These are phyloP conservation scores for Ceyx cyanopectus DNA, from an alignment of 2,113 vertebrate species.

Conservation along the genomic window DNA sequence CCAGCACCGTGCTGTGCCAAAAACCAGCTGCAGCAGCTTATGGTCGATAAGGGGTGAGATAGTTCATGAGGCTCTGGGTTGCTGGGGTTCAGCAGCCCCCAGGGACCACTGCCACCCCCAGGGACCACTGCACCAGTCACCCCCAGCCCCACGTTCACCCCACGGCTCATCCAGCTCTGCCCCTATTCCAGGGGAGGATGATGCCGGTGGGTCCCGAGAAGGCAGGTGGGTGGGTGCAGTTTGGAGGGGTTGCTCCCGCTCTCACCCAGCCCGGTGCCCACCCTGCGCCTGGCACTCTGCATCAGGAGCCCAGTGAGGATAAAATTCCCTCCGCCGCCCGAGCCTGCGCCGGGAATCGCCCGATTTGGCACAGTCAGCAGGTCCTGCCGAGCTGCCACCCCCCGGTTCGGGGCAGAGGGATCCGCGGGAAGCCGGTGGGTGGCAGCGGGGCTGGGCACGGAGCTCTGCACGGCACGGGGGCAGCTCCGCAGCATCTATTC, in stretches of 20 bases:
- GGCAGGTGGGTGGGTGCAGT: neutral
- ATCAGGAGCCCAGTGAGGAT: neutral
- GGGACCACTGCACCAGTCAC: too few species aligned
- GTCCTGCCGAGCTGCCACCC: neutral
- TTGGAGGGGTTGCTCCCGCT: accelerated
- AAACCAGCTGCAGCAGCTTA: accelerated
- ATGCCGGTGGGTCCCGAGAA: accelerated
- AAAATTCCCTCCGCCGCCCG: neutral
- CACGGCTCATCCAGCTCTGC: accelerated
- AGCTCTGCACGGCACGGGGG: too few species aligned
- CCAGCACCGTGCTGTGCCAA: neutral
- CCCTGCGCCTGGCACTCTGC: too few species aligned
- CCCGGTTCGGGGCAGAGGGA: neutral
- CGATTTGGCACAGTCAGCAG: neutral
- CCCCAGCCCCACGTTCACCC: neutral
- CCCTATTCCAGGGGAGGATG: accelerated
- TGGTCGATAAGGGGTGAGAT: too few species aligned
- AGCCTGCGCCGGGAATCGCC: neutral
- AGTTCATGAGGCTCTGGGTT: accelerated
- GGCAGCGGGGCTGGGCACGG: too few species aligned
- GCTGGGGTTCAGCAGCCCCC: too few species aligned
- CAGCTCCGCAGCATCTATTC: too few species aligned
- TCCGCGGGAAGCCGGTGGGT: neutral
- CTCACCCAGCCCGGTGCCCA: too few species aligned
- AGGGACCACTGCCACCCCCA: too few species aligned